Conservation (phyloP, 2,113 vertebrate genomes). For the Melanerpes formicivorus region DNA sequence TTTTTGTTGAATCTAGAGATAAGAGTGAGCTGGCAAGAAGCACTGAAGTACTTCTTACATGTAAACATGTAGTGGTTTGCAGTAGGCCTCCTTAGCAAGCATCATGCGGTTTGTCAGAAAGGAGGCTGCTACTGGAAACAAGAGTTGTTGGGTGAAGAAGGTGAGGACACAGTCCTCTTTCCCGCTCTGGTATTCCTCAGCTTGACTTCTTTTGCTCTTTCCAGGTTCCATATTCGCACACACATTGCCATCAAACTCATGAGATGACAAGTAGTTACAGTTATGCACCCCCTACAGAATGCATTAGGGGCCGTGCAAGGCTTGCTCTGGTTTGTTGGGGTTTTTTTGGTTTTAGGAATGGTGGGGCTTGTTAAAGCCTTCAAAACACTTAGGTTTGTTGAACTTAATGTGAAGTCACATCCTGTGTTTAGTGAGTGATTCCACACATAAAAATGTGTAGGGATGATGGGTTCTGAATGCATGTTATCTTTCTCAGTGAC, state of each 20-base stretch:
- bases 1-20: not conserved
- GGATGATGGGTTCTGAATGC: slow-evolving; percentile 9
- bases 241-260: not conserved
- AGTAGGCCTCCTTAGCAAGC: not conserved
- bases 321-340: not conserved
- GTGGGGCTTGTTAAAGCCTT: not conserved
- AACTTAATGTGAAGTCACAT: not conserved
- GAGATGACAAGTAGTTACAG: not conserved
- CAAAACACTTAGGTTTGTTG: not conserved
- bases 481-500: slow-evolving; percentile 20
- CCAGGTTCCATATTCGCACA: not conserved
- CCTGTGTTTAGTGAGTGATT: not conserved
- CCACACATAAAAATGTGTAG: not conserved
- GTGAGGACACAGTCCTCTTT: not conserved
- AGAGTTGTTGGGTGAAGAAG: not conserved
- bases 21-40: not conserved
- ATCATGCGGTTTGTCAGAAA: not conserved
- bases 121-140: slow-evolving; percentile 24
- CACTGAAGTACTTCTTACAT: not conserved
- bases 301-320: not conserved
- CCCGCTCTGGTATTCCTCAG: slow-evolving; percentile 18
- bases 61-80: not conserved
- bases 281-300: not conserved
- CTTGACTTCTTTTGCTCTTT: slow-evolving; percentile 33
- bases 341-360: not conserved